Base-by-base conservation (phyloP, 2,888 invertebrate species). In the Drosophila engyochracea region DNA sequence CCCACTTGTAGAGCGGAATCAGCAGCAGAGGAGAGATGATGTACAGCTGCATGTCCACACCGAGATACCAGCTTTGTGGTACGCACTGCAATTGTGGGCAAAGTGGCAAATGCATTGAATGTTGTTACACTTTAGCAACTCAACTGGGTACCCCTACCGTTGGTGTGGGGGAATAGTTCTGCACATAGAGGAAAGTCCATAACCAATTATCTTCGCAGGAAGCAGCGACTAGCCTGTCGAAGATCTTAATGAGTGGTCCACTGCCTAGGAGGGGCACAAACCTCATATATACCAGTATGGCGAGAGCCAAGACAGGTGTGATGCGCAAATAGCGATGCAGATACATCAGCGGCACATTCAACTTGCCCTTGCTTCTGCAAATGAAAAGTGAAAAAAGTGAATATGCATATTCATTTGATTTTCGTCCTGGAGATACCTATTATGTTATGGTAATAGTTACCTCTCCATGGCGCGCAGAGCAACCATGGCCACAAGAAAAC, bases 21-120 rank as follows among this genome's bases (percentile, higher is more conserved):
- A 95, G 82, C 14, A 95, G 83, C 4, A 95, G 59, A 0, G 95
- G 95, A 0, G 95, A 94, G 22, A 95, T 49, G 71, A 94, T 82
- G 76, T 94, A 95, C 33, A 95, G 90, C 82, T 95, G 95, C 92
- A 94, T 95, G 74, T 95, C 95, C 10, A 95, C 94, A 2, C 94
- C 94, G 33, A 95, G 89, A 72, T 95, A 95, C 95, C 95, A 95
- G 5, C 94, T 92, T 73, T 95, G 95, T 6, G 91, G 89, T 51
- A 95, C 76, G 76, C 95, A 95, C 93, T 93, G 55, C 25, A 55
- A 68, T 14, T 9, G 4, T 22, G 12, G 5, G 5, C 3, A 19
- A 5, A 14, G 22, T 12, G 12, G 6, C 1, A 44, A 12, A 44
- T 44, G 5, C 22, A 6, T 19, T 33, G 3, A 30, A 47, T 28